These are phyloP conservation scores for Bombus confusus DNA, from an alignment of 1,140 invertebrate genomes.

Conservation along the genomic window DNA sequence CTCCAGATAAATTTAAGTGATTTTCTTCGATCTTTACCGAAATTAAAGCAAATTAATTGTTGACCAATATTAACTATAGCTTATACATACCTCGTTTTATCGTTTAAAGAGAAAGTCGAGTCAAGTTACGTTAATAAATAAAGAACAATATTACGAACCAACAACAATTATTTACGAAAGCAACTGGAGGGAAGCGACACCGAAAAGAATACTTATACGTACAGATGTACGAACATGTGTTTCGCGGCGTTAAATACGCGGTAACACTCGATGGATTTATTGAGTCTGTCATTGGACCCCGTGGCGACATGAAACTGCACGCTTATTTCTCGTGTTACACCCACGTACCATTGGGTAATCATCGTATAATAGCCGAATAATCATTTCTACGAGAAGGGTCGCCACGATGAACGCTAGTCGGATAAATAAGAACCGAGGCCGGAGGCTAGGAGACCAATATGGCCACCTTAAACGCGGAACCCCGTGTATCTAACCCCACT, in stretches of 20 bases:
- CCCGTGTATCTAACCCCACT: slow-evolving; percentile 68
- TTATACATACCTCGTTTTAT: too few species aligned
- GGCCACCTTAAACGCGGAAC: slow-evolving; percentile 72
- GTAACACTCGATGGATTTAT: slow-evolving; percentile 73
- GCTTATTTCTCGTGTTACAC: slow-evolving; percentile 80
- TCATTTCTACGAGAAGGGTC: slow-evolving; percentile 67
- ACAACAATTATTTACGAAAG: not conserved
- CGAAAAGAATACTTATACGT: not conserved
- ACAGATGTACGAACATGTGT: slow-evolving; percentile 79
- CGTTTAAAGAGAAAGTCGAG: too few species aligned
- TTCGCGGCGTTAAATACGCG: slow-evolving; percentile 73
- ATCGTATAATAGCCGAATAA: slow-evolving; percentile 80
- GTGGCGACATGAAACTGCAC: slow-evolving; percentile 70
- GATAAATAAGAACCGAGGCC: slow-evolving; percentile 66
- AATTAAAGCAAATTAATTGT: too few species aligned
- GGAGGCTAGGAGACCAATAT: slow-evolving; percentile 76
- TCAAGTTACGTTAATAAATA: too few species aligned
- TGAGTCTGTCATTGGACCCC: slow-evolving; percentile 78
- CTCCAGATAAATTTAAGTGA: too few species aligned
- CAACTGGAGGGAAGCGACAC: not conserved
- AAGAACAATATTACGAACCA: too few species aligned
- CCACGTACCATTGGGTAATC: slow-evolving; percentile 78
- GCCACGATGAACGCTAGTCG: slow-evolving; percentile 6
- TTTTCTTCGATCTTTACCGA: too few species aligned
- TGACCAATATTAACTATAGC: too few species aligned